Base-by-base conservation (phyloP, 1,140 invertebrate genomes). In the Pseudoatta argentina region DNA sequence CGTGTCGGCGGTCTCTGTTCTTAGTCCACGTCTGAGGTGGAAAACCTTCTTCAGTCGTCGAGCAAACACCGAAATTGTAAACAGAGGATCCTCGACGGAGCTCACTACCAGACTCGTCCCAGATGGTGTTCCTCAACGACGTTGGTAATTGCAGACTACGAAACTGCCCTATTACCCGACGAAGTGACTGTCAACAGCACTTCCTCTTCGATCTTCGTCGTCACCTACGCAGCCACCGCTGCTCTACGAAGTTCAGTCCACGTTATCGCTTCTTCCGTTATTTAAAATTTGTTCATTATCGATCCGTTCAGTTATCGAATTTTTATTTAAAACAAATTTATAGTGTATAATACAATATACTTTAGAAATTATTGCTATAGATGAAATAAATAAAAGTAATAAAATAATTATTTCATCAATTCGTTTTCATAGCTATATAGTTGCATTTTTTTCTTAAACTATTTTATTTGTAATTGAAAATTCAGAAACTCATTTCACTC, bases 131-230 rank as follows among this genome's bases (percentile, higher is more conserved):
- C 83, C 86, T 91, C 91, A 88, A 92, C 79, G 89, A 91, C 79
- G 89, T 82, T 89, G 79, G 89, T 93, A 93, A 93, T 93, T 93
- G 90, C 89, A 93, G 90, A 91, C 89, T 87, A 79, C 88, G 92
- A 91, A 92, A 91, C 88, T 89, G 76, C 86, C 86, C 89, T 90
- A 92, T 93, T 93, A 92, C 91, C 66, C 89, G 77, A 92, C 91
- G 87, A 91, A 91, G 90, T 82, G 78, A 89, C 78, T 83, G 86
- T 88, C 86, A 89, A 88, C 81, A 72, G 48, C 86, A 75, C 73
- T 81, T 67, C 48, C 64, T 86, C 77, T 78, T 83, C 86, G 61
- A 88, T 83, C 73, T 78, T 53, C 48, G n/a, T 69, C 27, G 88
- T 48, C 57, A 59, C 53, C 66, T 78, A 39, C 67, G 34, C 44